These are phyloP conservation scores for Drosophila algonquin DNA, from an alignment of 2,888 invertebrate species.

Conservation along the genomic window DNA sequence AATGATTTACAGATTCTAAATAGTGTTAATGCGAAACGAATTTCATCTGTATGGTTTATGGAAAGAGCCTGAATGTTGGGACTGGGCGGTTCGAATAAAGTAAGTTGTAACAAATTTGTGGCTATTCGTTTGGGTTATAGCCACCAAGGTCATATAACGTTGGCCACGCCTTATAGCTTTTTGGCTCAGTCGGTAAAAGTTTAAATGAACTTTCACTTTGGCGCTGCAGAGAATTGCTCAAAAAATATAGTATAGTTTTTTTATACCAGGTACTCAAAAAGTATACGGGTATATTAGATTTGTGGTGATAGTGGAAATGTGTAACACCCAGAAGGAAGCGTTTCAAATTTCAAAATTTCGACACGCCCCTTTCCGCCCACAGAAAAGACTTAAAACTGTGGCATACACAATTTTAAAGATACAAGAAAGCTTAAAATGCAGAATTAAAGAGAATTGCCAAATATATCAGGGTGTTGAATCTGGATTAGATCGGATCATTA, in stretches of 20 bases:
- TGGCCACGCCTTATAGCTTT: slow-evolving; percentile 42
- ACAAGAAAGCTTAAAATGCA: too few relatives aligned
- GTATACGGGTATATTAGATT: too few relatives aligned
- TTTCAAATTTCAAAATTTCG: too few relatives aligned
- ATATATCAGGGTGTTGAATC: too few relatives aligned
- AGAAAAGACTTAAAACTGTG: too few relatives aligned
- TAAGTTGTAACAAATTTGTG: slow-evolving; percentile 40
- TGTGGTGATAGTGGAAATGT: too few relatives aligned
- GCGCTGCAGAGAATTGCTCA: not conserved
- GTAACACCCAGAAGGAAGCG: too few relatives aligned
- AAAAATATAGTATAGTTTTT: not conserved
- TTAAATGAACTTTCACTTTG: slow-evolving; percentile 54
- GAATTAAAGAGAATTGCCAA: too few relatives aligned
- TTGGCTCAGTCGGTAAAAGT: slow-evolving; percentile 17
- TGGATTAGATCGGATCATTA: too few relatives aligned
- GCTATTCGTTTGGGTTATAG: slow-evolving; percentile 22
- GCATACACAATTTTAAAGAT: too few relatives aligned
- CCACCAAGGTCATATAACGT: slow-evolving; percentile 52
- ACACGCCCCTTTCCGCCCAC: too few relatives aligned
- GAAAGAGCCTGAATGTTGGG: slow-evolving; percentile 16
- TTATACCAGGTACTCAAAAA: too few relatives aligned
- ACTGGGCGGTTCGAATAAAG: not conserved
- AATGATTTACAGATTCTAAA: slow-evolving; percentile 23
- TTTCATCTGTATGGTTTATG: slow-evolving; percentile 21
- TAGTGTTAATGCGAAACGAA: slow-evolving; percentile 38